Conservation (phyloP, 1,140 invertebrate genomes). For the Eurytemora carolleeae region DNA sequence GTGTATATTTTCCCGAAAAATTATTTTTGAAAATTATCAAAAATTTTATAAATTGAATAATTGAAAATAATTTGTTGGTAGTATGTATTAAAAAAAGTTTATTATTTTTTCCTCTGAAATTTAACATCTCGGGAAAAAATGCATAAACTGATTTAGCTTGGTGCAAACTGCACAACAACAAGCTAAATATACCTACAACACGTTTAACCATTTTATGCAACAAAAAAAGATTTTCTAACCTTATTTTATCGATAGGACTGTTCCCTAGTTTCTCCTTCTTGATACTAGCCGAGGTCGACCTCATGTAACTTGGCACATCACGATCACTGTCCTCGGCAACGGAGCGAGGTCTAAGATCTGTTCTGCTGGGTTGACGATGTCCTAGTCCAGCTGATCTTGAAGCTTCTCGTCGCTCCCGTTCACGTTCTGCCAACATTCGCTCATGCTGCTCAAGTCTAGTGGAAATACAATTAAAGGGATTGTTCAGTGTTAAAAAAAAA, state of each 20-base stretch:
- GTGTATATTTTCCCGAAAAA: too few relatives aligned
- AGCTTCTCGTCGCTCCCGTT: neutral
- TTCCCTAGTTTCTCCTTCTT: conserved; percentile 9
- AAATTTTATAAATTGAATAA: too few relatives aligned
- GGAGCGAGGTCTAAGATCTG: too few relatives aligned
- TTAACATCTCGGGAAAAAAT: neutral
- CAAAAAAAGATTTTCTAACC: neutral
- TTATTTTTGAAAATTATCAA: too few relatives aligned
- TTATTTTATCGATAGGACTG: neutral
- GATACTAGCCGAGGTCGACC: conserved; percentile 6
- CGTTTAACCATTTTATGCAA: neutral
- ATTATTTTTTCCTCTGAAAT: conserved; percentile 4
- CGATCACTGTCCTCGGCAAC: too few relatives aligned
- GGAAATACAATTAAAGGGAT: too few relatives aligned
- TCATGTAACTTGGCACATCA: conserved; percentile 13
- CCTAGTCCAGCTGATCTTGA: too few relatives aligned
- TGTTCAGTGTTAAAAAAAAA: too few relatives aligned
- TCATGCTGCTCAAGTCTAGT: neutral
- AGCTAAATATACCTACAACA: neutral
- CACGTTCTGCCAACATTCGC: neutral
- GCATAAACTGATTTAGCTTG: neutral
- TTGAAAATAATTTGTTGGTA: too few relatives aligned
- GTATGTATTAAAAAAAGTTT: conserved; percentile 5
- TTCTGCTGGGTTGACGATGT: neutral
- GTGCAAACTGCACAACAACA: neutral